Evolutionary conservation across 2,113 vertebrate species (phyloP).

Genomic region (Hypanus sabinus): DNA sequence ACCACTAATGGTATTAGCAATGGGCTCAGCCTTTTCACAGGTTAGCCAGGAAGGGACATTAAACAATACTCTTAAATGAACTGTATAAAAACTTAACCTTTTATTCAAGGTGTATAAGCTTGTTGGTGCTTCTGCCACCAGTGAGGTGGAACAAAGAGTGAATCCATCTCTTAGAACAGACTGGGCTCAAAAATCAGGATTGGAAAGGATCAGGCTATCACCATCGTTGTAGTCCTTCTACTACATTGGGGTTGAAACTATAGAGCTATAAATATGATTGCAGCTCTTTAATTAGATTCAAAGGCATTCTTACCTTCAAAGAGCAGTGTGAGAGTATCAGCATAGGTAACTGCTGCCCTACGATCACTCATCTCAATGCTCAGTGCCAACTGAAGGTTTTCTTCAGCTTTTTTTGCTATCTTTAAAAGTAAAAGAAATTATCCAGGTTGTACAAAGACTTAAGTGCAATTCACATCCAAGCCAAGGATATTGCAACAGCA

Average conservation of each 20-base stretch:
- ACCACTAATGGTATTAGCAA: neutral
- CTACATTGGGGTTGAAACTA: too few species aligned
- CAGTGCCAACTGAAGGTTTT: slow-evolving; percentile 80
- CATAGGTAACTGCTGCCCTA: slow-evolving; percentile 81
- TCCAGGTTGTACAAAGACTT: neutral
- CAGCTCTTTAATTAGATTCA: neutral
- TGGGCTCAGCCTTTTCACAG: neutral
- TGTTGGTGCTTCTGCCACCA: neutral
- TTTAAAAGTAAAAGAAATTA: slow-evolving; percentile 45
- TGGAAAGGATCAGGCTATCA: neutral
- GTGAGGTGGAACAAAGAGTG: neutral
- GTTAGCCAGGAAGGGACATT: neutral
- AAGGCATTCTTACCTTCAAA: slow-evolving; percentile 70
- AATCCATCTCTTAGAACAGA: neutral
- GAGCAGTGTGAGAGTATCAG: slow-evolving; percentile 87
- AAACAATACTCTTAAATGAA: neutral
- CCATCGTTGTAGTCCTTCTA: neutral
- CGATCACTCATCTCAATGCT: slow-evolving; percentile 79
- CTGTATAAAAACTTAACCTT: too few species aligned
- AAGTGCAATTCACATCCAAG: neutral
- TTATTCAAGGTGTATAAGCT: too few species aligned
- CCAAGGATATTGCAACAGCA: neutral
- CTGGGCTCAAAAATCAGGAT: neutral
- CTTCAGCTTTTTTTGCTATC: slow-evolving; percentile 87
- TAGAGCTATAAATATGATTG: too few species aligned